Evolutionary conservation across 2,113 vertebrate species (phyloP), one percentile per base, ranked within the genome.

Genomic region (Oplegnathus fasciatus): DNA sequence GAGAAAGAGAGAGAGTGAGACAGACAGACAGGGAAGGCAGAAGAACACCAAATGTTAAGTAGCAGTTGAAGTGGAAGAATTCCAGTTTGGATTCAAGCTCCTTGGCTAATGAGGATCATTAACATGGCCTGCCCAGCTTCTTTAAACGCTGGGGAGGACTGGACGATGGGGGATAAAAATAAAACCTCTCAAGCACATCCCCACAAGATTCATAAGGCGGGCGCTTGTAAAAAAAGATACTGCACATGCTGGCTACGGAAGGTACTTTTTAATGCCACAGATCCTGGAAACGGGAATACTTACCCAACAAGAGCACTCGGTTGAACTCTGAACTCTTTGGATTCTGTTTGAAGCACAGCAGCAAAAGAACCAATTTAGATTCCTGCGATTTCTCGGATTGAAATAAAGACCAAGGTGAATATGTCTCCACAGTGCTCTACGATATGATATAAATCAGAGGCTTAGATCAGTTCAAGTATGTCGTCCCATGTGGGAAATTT

Each of bases 31-130:
- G 8, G 40, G 13, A 46, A 42, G 70, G 54, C 20, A 73, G 58
- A 69, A 73, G 44, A 90, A 82, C 76, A 71, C 77, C 67, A 90
- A 88, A 91, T 85, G 82, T 79, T 87, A 88, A 79, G 78, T 60
- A 87, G 73, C 73, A 81, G 76, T 78, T 82, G 40, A 90, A 82
- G 81, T 86, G 90, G 82, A 90, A 88, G 76, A 82, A 87, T 87
- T 94, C 82, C 88, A 91, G 87, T 89, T 89, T 90, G 85, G 77
- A 90, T 83, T 89, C 71, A 68, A 77, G 85, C 68, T 83, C 80
- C 75, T 90, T 87, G 54, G 86, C 87, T 94, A 93, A 93, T 93
- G 88, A 91, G 88, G 80, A 91, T 91, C 92, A 92, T 94, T 93
- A 93, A 86, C 64, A 75, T 75, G 66, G 77, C 64, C 85, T 78